Conservation (phyloP, 2,113 vertebrate species). For the Salvelinus namaycush region DNA sequence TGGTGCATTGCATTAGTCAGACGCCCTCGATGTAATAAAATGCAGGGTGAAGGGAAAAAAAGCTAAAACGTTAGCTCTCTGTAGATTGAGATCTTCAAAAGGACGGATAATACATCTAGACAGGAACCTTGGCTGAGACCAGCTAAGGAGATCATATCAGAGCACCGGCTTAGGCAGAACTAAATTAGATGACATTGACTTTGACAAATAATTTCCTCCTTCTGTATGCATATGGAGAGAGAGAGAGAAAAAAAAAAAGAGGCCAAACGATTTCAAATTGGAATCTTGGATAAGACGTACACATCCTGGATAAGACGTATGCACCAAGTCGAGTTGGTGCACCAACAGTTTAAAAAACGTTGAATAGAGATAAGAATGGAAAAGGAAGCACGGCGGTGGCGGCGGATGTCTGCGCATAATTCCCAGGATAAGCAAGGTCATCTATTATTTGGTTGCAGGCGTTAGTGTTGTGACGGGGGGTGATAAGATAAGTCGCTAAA, state of each 20-base stretch:
- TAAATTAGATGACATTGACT: constrained; percentile 79
- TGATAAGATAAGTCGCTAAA: constrained; percentile 28
- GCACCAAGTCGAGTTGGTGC: background rate
- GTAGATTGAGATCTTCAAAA: constrained; percentile 77
- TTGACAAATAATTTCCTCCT: constrained; percentile 72
- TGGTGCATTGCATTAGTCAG: constrained; percentile 77
- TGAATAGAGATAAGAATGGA: constrained; percentile 23
- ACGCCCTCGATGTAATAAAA: constrained; percentile 74
- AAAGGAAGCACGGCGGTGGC: background rate
- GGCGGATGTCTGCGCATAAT: constrained; percentile 11
- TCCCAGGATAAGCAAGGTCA: constrained; percentile 10
- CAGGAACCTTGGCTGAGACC: constrained; percentile 50
- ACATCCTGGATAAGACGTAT: constrained; percentile 23
- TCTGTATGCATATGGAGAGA: constrained; percentile 52
- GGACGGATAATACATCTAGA: constrained; percentile 68
- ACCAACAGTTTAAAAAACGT: background rate
- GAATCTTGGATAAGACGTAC: constrained; percentile 13
- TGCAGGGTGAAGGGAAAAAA: constrained; percentile 39
- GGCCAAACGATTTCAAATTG: constrained; percentile 47
- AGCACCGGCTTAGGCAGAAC: constrained; percentile 53
- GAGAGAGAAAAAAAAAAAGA: background rate
- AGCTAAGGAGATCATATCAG: constrained; percentile 68
- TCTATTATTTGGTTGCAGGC: constrained; percentile 18
- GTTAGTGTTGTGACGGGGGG: constrained; percentile 6
- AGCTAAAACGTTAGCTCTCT: constrained; percentile 46